Evolutionary conservation across 2,797 vertebrate genomes (phyloP).

Genomic region (Nyctalus aviator): DNA sequence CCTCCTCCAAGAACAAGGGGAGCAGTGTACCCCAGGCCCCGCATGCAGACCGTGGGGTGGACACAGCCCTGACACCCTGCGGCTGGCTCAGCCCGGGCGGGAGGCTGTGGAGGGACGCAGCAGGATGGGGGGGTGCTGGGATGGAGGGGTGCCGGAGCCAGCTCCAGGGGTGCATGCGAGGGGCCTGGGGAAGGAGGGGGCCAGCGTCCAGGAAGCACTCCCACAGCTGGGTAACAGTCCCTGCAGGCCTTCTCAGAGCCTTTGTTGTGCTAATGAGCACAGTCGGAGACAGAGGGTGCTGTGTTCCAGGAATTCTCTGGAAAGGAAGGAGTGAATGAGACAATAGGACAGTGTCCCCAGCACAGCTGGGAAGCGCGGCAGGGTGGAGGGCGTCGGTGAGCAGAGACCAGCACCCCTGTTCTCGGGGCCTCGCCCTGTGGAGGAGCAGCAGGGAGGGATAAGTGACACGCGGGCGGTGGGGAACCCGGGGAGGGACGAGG

Average conservation of each 20-base stretch:
- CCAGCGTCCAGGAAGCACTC: not conserved
- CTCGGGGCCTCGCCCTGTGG: not conserved
- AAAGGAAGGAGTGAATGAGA: not conserved
- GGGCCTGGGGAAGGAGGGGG: too few relatives aligned
- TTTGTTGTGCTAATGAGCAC: accelerated
- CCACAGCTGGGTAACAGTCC: too few relatives aligned
- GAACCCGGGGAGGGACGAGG: not conserved
- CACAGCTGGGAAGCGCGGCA: accelerated
- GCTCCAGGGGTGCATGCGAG: not conserved
- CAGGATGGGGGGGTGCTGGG: too few relatives aligned
- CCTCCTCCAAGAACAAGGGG: not conserved
- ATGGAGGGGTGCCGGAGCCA: not conserved
- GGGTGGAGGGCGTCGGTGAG: accelerated
- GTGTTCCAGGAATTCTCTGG: not conserved
- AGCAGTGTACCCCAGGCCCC: not conserved
- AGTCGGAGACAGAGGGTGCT: not conserved
- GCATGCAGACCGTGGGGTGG: accelerated
- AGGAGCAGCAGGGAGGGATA: not conserved
- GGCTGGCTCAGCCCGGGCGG: not conserved
- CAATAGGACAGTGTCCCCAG: not conserved
- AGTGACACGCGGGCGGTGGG: accelerated
- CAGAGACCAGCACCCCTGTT: not conserved
- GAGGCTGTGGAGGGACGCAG: not conserved
- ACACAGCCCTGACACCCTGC: accelerated
- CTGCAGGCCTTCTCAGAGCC: not conserved